phyloP scores from a whole-genome alignment of 2,888 invertebrate species.

The Creontiades dilutus region DNA sequence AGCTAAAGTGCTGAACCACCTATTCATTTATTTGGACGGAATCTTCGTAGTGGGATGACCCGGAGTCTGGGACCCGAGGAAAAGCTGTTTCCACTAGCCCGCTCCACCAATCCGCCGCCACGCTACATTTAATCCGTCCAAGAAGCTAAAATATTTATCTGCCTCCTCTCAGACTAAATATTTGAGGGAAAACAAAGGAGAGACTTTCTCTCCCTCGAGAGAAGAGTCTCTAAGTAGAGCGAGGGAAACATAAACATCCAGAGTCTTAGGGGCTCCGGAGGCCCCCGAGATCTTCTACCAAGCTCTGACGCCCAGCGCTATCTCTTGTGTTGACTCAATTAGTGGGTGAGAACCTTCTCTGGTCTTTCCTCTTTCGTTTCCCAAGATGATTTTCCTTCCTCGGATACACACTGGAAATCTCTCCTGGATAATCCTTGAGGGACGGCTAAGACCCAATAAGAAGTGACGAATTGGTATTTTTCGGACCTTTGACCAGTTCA shows the following conservation, averaged over 20 bases:
- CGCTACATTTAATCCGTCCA: constrained; percentile 59
- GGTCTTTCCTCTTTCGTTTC: neutral
- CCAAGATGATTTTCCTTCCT: constrained; percentile 26
- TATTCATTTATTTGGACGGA: neutral
- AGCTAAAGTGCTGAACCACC: too few species aligned
- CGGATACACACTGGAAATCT: constrained; percentile 6
- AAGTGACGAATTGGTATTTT: neutral
- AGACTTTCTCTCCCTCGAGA: constrained; percentile 24
- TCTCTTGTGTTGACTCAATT: constrained; percentile 62
- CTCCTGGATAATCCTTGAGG: neutral
- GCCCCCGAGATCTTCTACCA: neutral
- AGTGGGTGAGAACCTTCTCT: constrained; percentile 50
- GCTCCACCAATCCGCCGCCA: constrained; percentile 36
- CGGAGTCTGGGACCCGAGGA: neutral
- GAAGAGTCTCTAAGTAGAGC: neutral
- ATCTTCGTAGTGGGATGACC: neutral
- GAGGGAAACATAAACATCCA: constrained; percentile 61
- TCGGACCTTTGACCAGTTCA: too few species aligned
- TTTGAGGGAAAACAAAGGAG: constrained; percentile 62
- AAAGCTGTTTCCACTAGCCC: constrained; percentile 9
- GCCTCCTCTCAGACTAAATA: constrained; percentile 64
- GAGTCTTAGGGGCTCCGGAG: constrained; percentile 37
- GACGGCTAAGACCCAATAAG: neutral
- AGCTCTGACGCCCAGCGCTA: constrained; percentile 29
- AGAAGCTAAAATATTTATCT: constrained; percentile 66